These are phyloP conservation scores for Cataglyphis cursor DNA, from an alignment of 2,888 invertebrate genomes.

Conservation along the genomic window DNA sequence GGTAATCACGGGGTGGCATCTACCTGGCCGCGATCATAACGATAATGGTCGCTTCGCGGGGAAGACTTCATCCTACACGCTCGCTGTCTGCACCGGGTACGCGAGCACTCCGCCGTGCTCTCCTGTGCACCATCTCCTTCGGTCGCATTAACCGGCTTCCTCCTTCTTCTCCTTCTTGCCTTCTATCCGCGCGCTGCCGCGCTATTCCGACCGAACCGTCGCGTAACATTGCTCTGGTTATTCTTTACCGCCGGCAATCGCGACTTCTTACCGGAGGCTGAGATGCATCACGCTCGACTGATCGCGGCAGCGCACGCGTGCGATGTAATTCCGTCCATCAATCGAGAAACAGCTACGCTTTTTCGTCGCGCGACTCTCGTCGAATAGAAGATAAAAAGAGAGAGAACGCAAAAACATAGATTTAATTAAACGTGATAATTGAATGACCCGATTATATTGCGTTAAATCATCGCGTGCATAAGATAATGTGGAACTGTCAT, in stretches of 20 bases:
- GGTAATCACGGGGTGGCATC: slow-evolving; percentile 85
- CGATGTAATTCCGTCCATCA: slow-evolving; percentile 19
- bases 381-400: neutral
- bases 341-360: slow-evolving; percentile 29
- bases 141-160: slow-evolving; percentile 47
- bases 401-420: neutral
- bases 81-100: slow-evolving; percentile 62
- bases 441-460: neutral
- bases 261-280: slow-evolving; percentile 23
- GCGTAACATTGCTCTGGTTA: slow-evolving; percentile 57
- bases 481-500: neutral
- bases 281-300: slow-evolving; percentile 44
- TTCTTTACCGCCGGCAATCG: slow-evolving; percentile 26
- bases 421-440: slow-evolving; percentile 38
- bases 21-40: slow-evolving; percentile 82
- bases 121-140: slow-evolving; percentile 38
- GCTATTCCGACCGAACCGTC: slow-evolving; percentile 41
- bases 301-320: slow-evolving; percentile 36
- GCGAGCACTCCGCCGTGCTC: slow-evolving; percentile 55
- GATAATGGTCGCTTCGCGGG: slow-evolving; percentile 81
- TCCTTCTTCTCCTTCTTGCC: neutral
- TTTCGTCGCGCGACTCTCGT: slow-evolving; percentile 7
- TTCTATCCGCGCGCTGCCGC: slow-evolving; percentile 17
- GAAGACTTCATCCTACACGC: slow-evolving; percentile 82
- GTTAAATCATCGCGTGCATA: neutral